Evolutionary conservation across 2,113 vertebrate genomes (phyloP), one percentile per base, ranked within the genome.

Genomic region (Rhagologus leucostigma): DNA sequence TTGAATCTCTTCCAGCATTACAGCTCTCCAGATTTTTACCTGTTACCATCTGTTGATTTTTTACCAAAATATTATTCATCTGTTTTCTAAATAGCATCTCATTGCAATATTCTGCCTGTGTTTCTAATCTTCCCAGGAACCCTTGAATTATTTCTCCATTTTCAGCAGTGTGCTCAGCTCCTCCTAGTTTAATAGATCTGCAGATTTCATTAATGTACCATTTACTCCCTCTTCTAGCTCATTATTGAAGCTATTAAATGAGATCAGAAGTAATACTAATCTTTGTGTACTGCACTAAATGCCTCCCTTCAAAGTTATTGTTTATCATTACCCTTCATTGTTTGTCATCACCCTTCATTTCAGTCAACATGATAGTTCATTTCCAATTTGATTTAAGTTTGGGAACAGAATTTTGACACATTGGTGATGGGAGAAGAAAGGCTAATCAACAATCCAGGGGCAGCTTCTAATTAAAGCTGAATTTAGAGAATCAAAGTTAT

Each of bases 131-230:
- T 90, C 88, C 76, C 3, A 3, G 90, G 95, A 95, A 91, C 85
- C 88, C 73, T 92, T 90, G 55, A 93, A 93, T 96, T 95, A 96
- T 94, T 96, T 95, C 92, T 96, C 85, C 68, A 94, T 95, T 96
- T 96, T 95, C 92, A 90, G 79, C 73, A 53, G 56, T 46, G 53
- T 92, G 85, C 82, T 86, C 95, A 64, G 90, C 96, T 96, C 97
- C 96, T 97, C 97, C 97, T 96, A 86, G 92, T 96, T 96, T 96
- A 97, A 97, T 96, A 96, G 96, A 97, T 94, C 93, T 96, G 71
- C 91, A 94, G 81, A 96, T 95, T 97, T 97, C 96, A 97, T 97
- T 97, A 97, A 97, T 97, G 86, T 96, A 89, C 76, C 84, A 86
- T 93, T 94, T 94, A 97, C 95, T 97, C 97, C 95, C 95, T 93